Evolutionary conservation across 2,888 invertebrate species (phyloP).

Genomic region (Entomobrya proxima): DNA sequence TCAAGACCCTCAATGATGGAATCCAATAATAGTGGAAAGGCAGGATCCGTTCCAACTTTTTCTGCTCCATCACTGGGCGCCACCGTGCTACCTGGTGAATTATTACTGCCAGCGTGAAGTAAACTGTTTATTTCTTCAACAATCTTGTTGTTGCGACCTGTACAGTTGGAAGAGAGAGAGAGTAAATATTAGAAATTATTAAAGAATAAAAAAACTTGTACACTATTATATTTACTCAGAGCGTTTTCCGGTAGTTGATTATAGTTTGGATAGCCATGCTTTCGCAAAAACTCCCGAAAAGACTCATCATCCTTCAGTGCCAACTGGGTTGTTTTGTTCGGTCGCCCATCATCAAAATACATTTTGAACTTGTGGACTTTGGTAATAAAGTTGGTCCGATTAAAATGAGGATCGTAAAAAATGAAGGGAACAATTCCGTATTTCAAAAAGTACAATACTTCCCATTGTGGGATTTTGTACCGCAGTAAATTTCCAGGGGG

Average conservation of each 20-base stretch:
- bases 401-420: slow-evolving; percentile 64
- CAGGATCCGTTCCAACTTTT: not conserved
- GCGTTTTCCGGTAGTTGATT: slow-evolving; percentile 38
- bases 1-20: not conserved
- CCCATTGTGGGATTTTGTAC: slow-evolving; percentile 73
- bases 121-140: slow-evolving; percentile 36
- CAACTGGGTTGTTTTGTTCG: not conserved
- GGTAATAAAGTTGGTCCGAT: slow-evolving; percentile 55
- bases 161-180: too few relatives aligned
- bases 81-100: not conserved
- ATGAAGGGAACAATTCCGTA: slow-evolving; percentile 71
- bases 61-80: too few relatives aligned
- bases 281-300: slow-evolving; percentile 37
- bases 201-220: not conserved
- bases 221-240: slow-evolving; percentile 24
- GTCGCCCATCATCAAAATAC: slow-evolving; percentile 48
- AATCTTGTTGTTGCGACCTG: slow-evolving; percentile 38
- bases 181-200: too few relatives aligned
- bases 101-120: not conserved
- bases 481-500: slow-evolving; percentile 71
- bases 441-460: slow-evolving; percentile 73
- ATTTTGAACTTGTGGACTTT: slow-evolving; percentile 59
- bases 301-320: slow-evolving; percentile 41
- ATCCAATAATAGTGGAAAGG: not conserved
- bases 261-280: slow-evolving; percentile 48